Percentiles rank a stretch among this genome's conserved stretches.
Evolutionary conservation across 2,113 vertebrate genomes (phyloP).

Genomic region (Geococcyx californianus): DNA sequence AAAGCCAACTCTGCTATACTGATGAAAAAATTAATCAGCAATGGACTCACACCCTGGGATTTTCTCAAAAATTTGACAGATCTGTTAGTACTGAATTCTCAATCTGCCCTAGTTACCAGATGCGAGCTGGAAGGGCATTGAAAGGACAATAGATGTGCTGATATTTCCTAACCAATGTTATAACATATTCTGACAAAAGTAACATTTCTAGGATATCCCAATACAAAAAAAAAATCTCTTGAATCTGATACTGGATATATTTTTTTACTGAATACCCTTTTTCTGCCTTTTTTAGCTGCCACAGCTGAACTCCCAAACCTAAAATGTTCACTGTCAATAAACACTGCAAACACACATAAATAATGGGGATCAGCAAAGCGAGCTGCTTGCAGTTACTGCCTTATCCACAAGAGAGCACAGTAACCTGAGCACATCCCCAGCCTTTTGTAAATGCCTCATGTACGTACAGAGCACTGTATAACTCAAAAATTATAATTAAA

Average conservation of each 20-base stretch:
- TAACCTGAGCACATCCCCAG: conserved; percentile 64
- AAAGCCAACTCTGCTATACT: not conserved
- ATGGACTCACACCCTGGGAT: conserved; percentile 35
- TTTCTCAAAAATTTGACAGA: conserved; percentile 59
- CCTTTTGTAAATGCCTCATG: conserved; percentile 77
- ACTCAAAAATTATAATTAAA: conserved; percentile 90
- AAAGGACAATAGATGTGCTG: conserved; percentile 44
- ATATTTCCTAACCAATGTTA: not conserved
- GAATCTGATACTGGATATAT: not conserved
- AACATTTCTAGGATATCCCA: not conserved
- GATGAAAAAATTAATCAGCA: conserved; percentile 50
- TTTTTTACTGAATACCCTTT: not conserved
- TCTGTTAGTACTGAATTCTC: conserved; percentile 47
- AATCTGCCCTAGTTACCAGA: conserved; percentile 52
- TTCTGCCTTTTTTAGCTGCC: not conserved
- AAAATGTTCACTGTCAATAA: not conserved
- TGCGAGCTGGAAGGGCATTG: not conserved
- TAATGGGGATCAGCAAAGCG: not conserved
- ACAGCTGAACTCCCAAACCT: not conserved
- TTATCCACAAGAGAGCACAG: conserved; percentile 80
- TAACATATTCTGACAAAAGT: not conserved
- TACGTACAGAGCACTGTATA: conserved; percentile 76
- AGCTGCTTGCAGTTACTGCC: conserved; percentile 73
- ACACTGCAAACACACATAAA: not conserved
- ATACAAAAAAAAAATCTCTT: not conserved